A percentile compares a stretch with the other conserved stretches of the same genome.
phyloP scores from a whole-genome alignment of 1,140 invertebrate species.

The Thrips palmi region DNA sequence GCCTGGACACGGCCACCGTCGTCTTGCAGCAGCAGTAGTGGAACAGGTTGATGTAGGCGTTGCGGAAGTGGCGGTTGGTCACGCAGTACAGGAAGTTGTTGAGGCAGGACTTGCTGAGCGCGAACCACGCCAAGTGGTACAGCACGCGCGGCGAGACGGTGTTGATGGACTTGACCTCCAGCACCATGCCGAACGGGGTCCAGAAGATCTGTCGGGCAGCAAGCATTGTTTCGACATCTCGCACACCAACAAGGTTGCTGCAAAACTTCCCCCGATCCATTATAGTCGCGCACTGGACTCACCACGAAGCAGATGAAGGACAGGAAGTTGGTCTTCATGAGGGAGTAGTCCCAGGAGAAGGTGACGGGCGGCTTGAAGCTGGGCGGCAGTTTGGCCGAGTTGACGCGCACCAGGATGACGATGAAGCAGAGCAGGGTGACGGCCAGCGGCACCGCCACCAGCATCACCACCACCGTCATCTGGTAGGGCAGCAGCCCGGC shows the following conservation, averaged over 20 bases:
- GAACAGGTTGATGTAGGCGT: constrained; percentile 55
- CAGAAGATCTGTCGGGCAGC: no score
- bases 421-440: constrained; percentile 31
- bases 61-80: constrained; percentile 45
- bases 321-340: constrained; percentile 40
- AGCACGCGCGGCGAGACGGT: constrained; percentile 30
- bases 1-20: constrained; percentile 45
- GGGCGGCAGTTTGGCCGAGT: constrained; percentile 23
- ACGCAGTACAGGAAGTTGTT: constrained; percentile 47
- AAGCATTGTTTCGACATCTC: no score
- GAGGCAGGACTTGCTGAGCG: constrained; percentile 44
- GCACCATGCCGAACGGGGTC: constrained; percentile 41
- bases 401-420: constrained; percentile 24
- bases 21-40: constrained; percentile 72
- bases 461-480: constrained; percentile 28
- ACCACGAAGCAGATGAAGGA: constrained; percentile 41
- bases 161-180: constrained; percentile 29
- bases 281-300: no score
- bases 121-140: constrained; percentile 47
- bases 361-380: constrained; percentile 36
- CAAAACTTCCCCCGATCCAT: no score
- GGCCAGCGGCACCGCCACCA: constrained; percentile 32
- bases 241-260: no score
- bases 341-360: constrained; percentile 38
- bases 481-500: constrained; percentile 29